These are phyloP conservation scores for Zaprionus vittiger DNA, from an alignment of 1,140 invertebrate species.

Conservation along the genomic window DNA sequence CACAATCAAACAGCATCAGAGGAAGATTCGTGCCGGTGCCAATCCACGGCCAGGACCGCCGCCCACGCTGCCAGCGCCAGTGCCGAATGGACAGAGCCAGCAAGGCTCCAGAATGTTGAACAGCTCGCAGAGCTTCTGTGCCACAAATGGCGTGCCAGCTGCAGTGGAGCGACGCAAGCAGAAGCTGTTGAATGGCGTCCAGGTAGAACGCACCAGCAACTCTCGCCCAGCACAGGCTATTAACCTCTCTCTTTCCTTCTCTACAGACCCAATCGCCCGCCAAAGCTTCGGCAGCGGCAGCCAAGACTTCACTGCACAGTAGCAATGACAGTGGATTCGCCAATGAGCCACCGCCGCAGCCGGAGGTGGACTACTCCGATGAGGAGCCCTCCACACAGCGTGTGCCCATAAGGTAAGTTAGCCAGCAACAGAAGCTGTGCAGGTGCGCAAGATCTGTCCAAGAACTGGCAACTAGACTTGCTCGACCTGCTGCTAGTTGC, in stretches of 20 bases:
- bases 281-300: constrained; percentile 84
- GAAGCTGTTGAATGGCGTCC: constrained; percentile 71
- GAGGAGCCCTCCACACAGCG: constrained; percentile 89
- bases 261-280: constrained; percentile 40
- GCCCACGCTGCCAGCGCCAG: constrained; percentile 88
- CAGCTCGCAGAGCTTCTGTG: constrained; percentile 86
- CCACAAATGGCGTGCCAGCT: constrained; percentile 71
- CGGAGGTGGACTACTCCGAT: constrained; percentile 95
- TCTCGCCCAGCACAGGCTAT: neutral
- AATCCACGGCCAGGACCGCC: constrained; percentile 86
- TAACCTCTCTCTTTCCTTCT: neutral
- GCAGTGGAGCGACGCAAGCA: constrained; percentile 79
- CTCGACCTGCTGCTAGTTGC: neutral
- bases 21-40: constrained; percentile 71
- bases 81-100: constrained; percentile 84
- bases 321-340: constrained; percentile 96
- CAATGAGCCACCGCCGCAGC: constrained; percentile 93
- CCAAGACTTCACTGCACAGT: constrained; percentile 92
- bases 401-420: constrained; percentile 89
- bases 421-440: neutral
- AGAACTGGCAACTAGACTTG: neutral
- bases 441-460: neutral
- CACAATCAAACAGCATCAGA: constrained; percentile 80
- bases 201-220: constrained; percentile 29
- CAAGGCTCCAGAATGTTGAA: constrained; percentile 83